Base-by-base conservation (phyloP, 2,113 vertebrate species). In the Hystrix cristata region DNA sequence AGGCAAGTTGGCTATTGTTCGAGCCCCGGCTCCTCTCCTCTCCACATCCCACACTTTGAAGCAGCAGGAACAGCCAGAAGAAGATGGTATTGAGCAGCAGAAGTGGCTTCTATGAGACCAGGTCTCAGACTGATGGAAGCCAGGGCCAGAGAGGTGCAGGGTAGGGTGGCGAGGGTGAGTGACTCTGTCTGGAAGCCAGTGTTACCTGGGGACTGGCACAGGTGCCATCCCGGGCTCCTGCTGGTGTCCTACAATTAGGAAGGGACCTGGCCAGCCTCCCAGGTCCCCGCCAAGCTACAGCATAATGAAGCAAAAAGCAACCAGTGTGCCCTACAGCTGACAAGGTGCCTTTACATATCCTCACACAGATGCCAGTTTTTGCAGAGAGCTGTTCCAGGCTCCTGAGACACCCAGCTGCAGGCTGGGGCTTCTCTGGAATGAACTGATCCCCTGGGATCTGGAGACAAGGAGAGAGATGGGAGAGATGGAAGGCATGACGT, bases 1-100 rank as follows among this genome's bases (percentile, higher is more conserved):
- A 91, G 53, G 96, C 65, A 87, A 92, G 29, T 57, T 12, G 29
- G 64, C 79, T 69, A 62, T 48, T 55, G 90, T 95, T 78, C 4
- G 38, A 57, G 4, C 1, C 8, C 34, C 60, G 0, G 0, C 55
- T 94, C 82, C 59, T 87, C 91, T 74, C 80, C 59, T 19, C 57
- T 87, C 62, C 79, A 1, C 43, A 51, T 62, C 90, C 71, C 86
- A 31, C 1, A 27, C 92, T 96, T 62, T 60, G 88, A 87, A 89
- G 48, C 13, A 0, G 48, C 80, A 3, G 79, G 48, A 93, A 62
- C 92, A 13, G 71, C n/a, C 21, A 4, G 84, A 81, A 78, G 85
- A 83, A 85, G 87, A 71, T 10, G 29, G 87, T 38, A 29, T 0
- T 12, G 8, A 0, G 83, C 1, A 0, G 53, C 3, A 2, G 34